Conservation (phyloP, 1,140 invertebrate genomes). For the Pentalonia nigronervosa region DNA sequence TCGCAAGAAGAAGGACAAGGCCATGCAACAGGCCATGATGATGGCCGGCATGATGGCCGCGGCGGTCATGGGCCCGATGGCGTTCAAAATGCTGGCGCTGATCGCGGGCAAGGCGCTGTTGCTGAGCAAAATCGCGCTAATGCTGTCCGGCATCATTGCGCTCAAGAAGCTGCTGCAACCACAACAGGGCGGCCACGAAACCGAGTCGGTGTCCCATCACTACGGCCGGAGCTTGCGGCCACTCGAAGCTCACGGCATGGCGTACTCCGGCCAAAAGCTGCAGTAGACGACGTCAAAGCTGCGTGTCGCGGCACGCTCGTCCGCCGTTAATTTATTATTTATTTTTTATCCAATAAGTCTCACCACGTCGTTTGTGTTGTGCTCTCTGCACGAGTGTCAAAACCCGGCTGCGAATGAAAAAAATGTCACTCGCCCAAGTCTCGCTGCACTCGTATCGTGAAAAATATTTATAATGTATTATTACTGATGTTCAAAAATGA, state of each 20-base stretch:
- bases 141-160: constrained; percentile 81
- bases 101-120: constrained; percentile 84
- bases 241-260: constrained; percentile 73
- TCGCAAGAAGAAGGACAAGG: constrained; percentile 77
- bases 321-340: constrained; percentile 8
- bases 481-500: not conserved
- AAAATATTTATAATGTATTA: not conserved
- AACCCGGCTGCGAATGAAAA: not conserved
- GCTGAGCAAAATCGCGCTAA: constrained; percentile 82
- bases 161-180: constrained; percentile 77
- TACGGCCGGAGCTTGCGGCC: constrained; percentile 67
- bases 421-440: not conserved
- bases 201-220: constrained; percentile 75
- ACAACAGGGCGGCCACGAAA: constrained; percentile 78
- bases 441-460: not conserved
- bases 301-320: too few species aligned
- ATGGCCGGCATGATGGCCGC: constrained; percentile 79
- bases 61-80: constrained; percentile 76
- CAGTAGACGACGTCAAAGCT: not conserved
- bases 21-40: constrained; percentile 77
- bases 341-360: not conserved
- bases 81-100: constrained; percentile 79
- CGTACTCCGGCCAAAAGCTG: constrained; percentile 76
- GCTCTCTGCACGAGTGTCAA: too few species aligned
- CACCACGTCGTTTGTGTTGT: not conserved